Percentiles rank a stretch among this genome's conserved stretches.
Evolutionary conservation across 1,140 invertebrate species (phyloP).

Genomic region (Aphidius gifuensis): DNA sequence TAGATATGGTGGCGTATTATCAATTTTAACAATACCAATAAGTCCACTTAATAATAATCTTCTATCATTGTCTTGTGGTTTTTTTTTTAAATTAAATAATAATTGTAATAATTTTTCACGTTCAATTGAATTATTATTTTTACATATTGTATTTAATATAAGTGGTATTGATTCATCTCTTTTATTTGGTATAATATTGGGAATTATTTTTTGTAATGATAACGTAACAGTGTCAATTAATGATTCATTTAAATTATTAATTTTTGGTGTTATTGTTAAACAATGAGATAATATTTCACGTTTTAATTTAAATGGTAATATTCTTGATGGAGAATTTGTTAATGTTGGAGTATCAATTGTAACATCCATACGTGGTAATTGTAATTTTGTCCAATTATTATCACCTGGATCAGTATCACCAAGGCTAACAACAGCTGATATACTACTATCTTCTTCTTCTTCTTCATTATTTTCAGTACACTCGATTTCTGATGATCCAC

Average conservation of each 20-base stretch:
- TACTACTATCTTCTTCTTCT: slow-evolving; percentile 43
- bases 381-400: slow-evolving; percentile 46
- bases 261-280: slow-evolving; percentile 41
- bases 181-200: slow-evolving; percentile 69
- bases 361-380: slow-evolving; percentile 39
- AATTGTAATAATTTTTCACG: slow-evolving; percentile 68
- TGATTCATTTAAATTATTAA: slow-evolving; percentile 45
- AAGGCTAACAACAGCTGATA: slow-evolving; percentile 45
- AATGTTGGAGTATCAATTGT: slow-evolving; percentile 33
- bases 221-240: slow-evolving; percentile 52
- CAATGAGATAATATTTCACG: slow-evolving; percentile 52
- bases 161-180: slow-evolving; percentile 73
- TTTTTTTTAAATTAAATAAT: slow-evolving; percentile 74
- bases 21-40: slow-evolving; percentile 60
- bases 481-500: slow-evolving; percentile 35
- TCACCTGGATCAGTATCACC: slow-evolving; percentile 51
- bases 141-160: slow-evolving; percentile 63
- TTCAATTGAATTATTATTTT: slow-evolving; percentile 61
- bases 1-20: slow-evolving; percentile 59
- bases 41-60: slow-evolving; percentile 51
- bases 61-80: slow-evolving; percentile 69
- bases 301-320: slow-evolving; percentile 57
- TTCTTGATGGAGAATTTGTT: slow-evolving; percentile 38
- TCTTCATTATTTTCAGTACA: slow-evolving; percentile 31
- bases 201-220: slow-evolving; percentile 63